A percentile compares a stretch with the other conserved stretches of the same genome.
Conservation (phyloP, 2,797 vertebrate genomes). For the Chrysocyon brachyurus region DNA sequence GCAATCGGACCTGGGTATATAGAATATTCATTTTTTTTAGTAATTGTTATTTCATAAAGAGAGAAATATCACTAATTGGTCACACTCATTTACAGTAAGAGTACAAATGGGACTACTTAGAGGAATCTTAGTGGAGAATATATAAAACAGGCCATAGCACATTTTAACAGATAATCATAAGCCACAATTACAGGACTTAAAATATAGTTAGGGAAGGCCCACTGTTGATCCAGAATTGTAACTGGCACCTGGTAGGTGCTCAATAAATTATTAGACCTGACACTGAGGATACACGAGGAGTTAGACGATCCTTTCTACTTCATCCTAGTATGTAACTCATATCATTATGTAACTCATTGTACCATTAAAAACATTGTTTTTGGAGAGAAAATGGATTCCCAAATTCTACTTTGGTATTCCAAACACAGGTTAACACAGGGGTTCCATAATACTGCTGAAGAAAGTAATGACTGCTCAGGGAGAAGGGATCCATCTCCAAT, state of each 20-base stretch:
- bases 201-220: background rate
- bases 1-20: background rate
- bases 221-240: background rate
- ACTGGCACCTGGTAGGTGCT: background rate
- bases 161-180: background rate
- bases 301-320: background rate
- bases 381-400: background rate
- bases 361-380: background rate
- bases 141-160: background rate
- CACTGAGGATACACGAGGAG: background rate
- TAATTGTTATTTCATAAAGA: constrained; percentile 50
- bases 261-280: constrained; percentile 1
- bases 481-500: background rate
- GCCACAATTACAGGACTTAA: background rate
- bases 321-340: background rate
- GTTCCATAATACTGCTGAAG: background rate
- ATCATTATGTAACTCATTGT: background rate
- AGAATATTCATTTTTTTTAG: background rate
- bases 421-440: background rate
- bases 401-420: constrained; percentile 19
- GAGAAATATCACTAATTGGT: constrained; percentile 9
- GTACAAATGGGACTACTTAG: constrained; percentile 7
- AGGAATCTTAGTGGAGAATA: background rate
- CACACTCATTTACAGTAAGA: background rate
- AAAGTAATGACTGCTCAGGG: background rate